Percentiles rank a stretch among this genome's conserved stretches.
Conservation (phyloP, 2,113 vertebrate species). For the Spea bombifrons region DNA sequence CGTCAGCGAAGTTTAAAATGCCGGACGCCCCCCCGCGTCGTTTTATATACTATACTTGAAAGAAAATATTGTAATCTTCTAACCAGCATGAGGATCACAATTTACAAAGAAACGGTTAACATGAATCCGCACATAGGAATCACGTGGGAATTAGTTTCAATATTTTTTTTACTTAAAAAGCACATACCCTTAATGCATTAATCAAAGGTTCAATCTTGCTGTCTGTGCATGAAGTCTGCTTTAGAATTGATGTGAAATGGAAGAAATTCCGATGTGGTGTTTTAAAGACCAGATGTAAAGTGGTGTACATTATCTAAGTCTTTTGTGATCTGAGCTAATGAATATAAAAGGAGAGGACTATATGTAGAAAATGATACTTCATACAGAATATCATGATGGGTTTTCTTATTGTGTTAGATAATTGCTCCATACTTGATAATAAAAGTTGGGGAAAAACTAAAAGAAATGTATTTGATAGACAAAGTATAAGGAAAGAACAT, state of each 20-base stretch:
- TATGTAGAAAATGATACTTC: conserved; percentile 29
- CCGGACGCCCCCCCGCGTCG: no score
- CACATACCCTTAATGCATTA: not conserved
- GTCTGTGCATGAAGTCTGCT: not conserved
- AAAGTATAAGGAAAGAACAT: not conserved
- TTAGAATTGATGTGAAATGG: not conserved
- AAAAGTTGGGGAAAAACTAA: not conserved
- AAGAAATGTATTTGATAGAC: conserved; percentile 17
- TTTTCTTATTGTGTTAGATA: conserved; percentile 13
- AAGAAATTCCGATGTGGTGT: not conserved
- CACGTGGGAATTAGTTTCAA: not conserved
- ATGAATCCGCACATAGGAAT: not conserved
- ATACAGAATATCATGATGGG: not conserved
- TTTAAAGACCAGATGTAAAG: conserved; percentile 7
- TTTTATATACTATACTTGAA: not conserved
- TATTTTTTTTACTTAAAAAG: not conserved
- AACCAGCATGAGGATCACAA: not conserved
- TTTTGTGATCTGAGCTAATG: conserved; percentile 13
- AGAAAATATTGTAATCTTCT: not conserved
- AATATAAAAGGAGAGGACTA: not conserved
- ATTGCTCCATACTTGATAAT: conserved; percentile 21
- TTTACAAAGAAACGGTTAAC: not conserved
- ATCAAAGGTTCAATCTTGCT: not conserved
- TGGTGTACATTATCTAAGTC: not conserved
- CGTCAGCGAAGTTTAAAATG: no score